Base-by-base conservation (phyloP, 2,888 invertebrate genomes). In the Harmothoe impar region DNA sequence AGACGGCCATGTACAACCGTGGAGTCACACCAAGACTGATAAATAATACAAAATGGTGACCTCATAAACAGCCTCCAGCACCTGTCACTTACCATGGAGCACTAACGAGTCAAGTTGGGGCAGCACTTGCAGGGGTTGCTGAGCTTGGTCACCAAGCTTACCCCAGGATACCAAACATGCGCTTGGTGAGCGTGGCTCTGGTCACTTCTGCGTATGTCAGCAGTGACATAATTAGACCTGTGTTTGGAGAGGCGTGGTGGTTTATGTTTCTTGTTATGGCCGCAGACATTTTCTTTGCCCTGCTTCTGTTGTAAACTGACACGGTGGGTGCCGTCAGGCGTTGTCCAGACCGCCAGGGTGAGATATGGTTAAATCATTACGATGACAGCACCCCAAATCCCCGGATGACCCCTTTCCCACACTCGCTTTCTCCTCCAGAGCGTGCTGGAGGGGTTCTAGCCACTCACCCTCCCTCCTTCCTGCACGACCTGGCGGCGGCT, bases 351-450 rank as follows among this genome's bases (percentile, higher is more conserved):
- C 29, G 77, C 81, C 81, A 43, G 23, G 25, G 29, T 81, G 81
- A 43, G 81, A 33, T 81, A 81, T 81, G 81, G 81, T 81, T 81
- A 81, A 81, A 81, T 81, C 81, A 81, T 81, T 81, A 81, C 72
- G 72, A 25, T 29, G 72, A 72, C 72, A 72, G 72, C 29, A 81
- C 81, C 81, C 43, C 81, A 3, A 35, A 33, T 23, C n/a, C 81
- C 81, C n/a, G 35, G 20, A 1, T 35, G 7, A 35, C 35, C 81
- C 81, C n/a, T 12, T 72, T 72, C 72, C 72, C 72, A 72, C 72
- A 72, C 72, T 72, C 62, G 5, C 72, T 72, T 23, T 29, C 31
- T 72, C 0, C 1, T 29, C 72, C 0, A 72, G 72, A 29, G 29
- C 29, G 3, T 62, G 62, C n/a, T 62, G 62, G 62, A 62, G 62